Percentiles rank a stretch among this genome's conserved stretches.
These are phyloP conservation scores for Hedya salicella DNA, from an alignment of 2,888 invertebrate species.

Conservation along the genomic window DNA sequence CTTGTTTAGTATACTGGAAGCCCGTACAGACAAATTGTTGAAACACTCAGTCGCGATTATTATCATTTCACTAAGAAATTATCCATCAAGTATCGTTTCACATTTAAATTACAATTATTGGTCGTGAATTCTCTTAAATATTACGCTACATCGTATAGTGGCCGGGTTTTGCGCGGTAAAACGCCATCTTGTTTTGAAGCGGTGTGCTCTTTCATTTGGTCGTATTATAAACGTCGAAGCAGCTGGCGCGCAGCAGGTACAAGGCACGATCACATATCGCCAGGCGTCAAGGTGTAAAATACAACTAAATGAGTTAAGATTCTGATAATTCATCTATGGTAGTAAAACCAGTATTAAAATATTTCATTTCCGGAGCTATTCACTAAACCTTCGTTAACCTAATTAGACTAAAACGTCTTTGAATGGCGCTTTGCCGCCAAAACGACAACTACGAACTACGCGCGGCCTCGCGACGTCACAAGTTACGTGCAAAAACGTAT, in stretches of 20 bases:
- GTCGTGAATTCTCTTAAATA: constrained; percentile 79
- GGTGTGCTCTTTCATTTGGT: constrained; percentile 41
- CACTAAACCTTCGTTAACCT: constrained; percentile 21
- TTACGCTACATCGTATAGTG: constrained; percentile 69
- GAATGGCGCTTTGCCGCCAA: constrained; percentile 62
- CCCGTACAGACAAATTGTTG: constrained; percentile 81
- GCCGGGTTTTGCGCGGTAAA: constrained; percentile 59
- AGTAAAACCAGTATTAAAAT: constrained; percentile 40
- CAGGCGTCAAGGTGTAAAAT: constrained; percentile 4
- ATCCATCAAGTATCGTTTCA: constrained; percentile 63
- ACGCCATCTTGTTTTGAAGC: constrained; percentile 52
- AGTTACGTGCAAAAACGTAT: constrained; percentile 84
- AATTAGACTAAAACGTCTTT: constrained; percentile 44
- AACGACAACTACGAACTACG: constrained; percentile 63
- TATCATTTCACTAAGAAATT: constrained; percentile 81
- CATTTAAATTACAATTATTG: constrained; percentile 82
- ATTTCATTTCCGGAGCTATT: constrained; percentile 27
- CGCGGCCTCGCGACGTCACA: constrained; percentile 64
- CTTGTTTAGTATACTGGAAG: constrained; percentile 79
- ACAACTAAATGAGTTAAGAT: constrained; percentile 16
- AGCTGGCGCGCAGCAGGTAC: neutral
- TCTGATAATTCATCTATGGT: constrained; percentile 18
- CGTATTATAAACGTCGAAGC: constrained; percentile 41
- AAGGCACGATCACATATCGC: constrained; percentile 16
- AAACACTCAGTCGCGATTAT: constrained; percentile 81